phyloP scores from a whole-genome alignment of 2,113 vertebrate genomes.

The Tragelaphus strepsiceros region DNA sequence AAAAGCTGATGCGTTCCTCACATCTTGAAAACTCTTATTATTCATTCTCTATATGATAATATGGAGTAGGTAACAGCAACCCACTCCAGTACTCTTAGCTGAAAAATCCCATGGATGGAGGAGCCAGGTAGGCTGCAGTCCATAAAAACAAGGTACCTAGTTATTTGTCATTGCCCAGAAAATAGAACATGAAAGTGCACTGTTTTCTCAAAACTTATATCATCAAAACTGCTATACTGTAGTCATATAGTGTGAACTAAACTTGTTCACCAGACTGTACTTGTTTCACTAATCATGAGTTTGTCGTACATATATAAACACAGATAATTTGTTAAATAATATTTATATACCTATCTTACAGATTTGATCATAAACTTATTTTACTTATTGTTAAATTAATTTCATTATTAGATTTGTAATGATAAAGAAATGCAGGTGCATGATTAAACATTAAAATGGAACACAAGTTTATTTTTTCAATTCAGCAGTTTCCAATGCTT shows the following conservation, averaged over 20 bases:
- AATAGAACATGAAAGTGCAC: not conserved
- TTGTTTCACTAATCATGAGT: not conserved
- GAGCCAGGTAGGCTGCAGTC: too few species aligned
- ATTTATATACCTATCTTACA: not conserved
- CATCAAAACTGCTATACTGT: not conserved
- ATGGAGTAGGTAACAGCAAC: too few species aligned
- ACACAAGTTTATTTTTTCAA: not conserved
- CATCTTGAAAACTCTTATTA: not conserved
- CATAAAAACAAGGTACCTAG: not conserved
- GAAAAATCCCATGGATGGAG: too few species aligned
- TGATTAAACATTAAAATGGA: not conserved
- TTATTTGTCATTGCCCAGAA: not conserved
- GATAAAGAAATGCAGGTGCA: not conserved
- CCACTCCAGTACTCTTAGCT: too few species aligned
- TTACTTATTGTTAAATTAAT: not conserved
- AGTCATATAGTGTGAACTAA: not conserved
- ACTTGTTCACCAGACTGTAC: not conserved
- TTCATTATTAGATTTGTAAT: not conserved
- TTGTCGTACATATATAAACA: not conserved
- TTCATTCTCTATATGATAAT: not conserved
- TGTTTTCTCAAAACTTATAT: not conserved
- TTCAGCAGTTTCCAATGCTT: not conserved
- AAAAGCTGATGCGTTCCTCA: not conserved
- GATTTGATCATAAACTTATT: not conserved
- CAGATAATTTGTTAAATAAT: not conserved